These are phyloP conservation scores for Meghimatium bilineatum DNA, from an alignment of 2,888 invertebrate species.

Conservation along the genomic window DNA sequence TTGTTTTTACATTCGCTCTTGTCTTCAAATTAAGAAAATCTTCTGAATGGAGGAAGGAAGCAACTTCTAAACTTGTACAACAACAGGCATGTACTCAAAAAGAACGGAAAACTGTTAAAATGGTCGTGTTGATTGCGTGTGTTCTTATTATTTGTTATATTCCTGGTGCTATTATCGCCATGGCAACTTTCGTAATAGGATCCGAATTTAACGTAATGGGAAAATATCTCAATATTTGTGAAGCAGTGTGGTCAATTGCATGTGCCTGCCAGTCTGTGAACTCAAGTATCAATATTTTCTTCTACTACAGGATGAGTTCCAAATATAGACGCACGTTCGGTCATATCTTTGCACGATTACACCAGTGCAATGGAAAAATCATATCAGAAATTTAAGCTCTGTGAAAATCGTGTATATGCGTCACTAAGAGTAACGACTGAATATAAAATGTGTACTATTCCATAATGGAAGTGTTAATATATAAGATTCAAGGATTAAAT, in stretches of 20 bases:
- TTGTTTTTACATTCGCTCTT: neutral
- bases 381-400: too few relatives aligned
- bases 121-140: constrained; percentile 7
- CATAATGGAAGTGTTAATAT: too few relatives aligned
- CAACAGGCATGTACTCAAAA: neutral
- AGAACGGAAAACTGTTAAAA: constrained; percentile 12
- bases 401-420: too few relatives aligned
- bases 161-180: neutral
- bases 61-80: neutral
- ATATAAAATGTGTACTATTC: too few relatives aligned
- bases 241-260: neutral
- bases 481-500: too few relatives aligned
- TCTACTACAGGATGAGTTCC: constrained; percentile 25
- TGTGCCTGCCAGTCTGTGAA: neutral
- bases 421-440: too few relatives aligned
- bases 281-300: constrained; percentile 20
- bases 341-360: neutral
- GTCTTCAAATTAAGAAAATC: constrained; percentile 1
- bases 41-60: neutral
- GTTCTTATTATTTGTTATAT: constrained; percentile 20
- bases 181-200: neutral
- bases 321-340: constrained; percentile 12
- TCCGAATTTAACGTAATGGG: constrained; percentile 1
- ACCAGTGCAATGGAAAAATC: too few relatives aligned
- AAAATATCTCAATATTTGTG: neutral